Evolutionary conservation across 1,140 invertebrate genomes (phyloP).

Genomic region (Aphaenogaster rudis): DNA sequence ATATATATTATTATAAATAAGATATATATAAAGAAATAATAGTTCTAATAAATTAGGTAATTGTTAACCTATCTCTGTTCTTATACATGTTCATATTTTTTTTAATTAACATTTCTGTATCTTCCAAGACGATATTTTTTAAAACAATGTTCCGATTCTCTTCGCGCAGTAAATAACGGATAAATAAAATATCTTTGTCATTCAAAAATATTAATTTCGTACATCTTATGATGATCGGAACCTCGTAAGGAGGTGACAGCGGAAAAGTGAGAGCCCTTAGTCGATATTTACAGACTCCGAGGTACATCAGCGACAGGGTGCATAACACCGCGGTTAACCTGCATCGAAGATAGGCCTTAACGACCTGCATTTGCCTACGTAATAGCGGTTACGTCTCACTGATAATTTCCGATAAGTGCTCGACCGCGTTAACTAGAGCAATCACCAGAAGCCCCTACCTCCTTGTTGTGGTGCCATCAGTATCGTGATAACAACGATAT

Average conservation of each 20-base stretch:
- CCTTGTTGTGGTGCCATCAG: slow-evolving; percentile 47
- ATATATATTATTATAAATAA: not conserved
- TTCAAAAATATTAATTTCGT: slow-evolving; percentile 9
- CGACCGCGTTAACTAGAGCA: slow-evolving; percentile 82
- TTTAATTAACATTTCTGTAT: not conserved
- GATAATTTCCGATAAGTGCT: slow-evolving; percentile 86
- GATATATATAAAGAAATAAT: not conserved
- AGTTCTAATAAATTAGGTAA: not conserved
- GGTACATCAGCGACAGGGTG: not conserved
- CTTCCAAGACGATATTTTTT: not conserved
- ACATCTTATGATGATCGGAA: not conserved
- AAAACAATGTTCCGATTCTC: not conserved
- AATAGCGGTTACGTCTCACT: slow-evolving; percentile 83
- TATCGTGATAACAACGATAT: slow-evolving; percentile 67
- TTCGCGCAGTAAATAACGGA: not conserved
- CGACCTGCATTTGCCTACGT: slow-evolving; percentile 77
- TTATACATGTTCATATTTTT: not conserved
- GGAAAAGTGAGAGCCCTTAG: slow-evolving; percentile 10
- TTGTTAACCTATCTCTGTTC: not conserved
- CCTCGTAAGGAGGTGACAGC: not conserved
- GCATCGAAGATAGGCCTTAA: slow-evolving; percentile 80
- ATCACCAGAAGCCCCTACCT: slow-evolving; percentile 70
- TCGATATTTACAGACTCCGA: slow-evolving; percentile 48
- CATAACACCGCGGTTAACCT: slow-evolving; percentile 70
- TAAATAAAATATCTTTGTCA: not conserved